Base-by-base conservation (phyloP, 2,888 invertebrate genomes). In the Neoaliturus tenellus region DNA sequence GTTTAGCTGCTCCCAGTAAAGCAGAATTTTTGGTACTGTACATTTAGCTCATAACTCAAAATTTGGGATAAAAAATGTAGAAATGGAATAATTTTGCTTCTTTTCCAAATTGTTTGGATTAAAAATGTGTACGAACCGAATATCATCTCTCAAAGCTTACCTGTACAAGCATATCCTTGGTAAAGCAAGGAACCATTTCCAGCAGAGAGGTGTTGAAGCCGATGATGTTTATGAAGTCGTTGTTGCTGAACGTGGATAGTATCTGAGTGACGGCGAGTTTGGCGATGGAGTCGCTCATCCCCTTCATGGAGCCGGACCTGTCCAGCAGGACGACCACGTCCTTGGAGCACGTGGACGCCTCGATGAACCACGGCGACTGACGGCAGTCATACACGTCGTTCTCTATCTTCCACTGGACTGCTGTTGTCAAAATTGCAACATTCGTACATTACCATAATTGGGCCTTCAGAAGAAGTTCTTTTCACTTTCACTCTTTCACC, bases 271-370 rank as follows among this genome's bases (percentile, higher is more conserved):
- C 95, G 0, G 99, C 99, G 88, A 96, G 95, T 88, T 95, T 94
- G 17, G 98, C 98, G 67, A 95, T 95, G 84, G 94, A 93, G 88
- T 92, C 92, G 39, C 94, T 91, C 88, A 93, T 92, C 3, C 99
- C 99, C 39, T 95, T 95, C 99, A 99, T 99, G 25, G 98, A 99
- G 23, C 99, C 62, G 14, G 17, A 14, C 20, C 95, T 95, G 90
- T 99, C 99, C 85, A 99, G 93, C 82, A 99, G 92, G 84, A 99
- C 98, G 35, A 99, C 94, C 88, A 99, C 95, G 89, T 99, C 99
- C 91, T 99, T 99, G 10, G 99, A 98, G 88, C 98, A 98, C 0
- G 99, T 98, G 0, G 99, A 98, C 0, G 99, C 99, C 91, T 98
- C 97, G 86, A 99, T 98, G 90, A 98, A 99, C 98, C 98, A 99